Evolutionary conservation across 2,797 vertebrate species (phyloP), one percentile per base, ranked within the genome.

Genomic region (Scomberomorus guttatus): DNA sequence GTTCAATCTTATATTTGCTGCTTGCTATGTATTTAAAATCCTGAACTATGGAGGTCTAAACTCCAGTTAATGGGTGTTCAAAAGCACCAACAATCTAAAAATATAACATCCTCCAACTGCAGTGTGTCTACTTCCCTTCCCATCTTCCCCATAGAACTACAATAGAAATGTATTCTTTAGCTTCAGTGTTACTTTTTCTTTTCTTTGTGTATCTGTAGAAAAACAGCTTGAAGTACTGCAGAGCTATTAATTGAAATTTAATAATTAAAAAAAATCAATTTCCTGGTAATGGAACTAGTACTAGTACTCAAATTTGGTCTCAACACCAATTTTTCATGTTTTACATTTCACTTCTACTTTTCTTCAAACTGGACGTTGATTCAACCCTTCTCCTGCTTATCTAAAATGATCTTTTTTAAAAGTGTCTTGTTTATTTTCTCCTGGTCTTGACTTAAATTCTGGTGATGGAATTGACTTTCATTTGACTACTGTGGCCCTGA

Each of bases 41-140:
- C 44, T 46, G 11, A 39, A 39, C 37, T 29, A 7, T 76, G 29
- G 46, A 42, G 3, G 20, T 55, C 20, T 27, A 13, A 64, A 50
- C 59, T 61, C n/a, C n/a, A n/a, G n/a, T n/a, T n/a, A n/a, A n/a
- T n/a, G n/a, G n/a, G n/a, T n/a, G n/a, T n/a, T 51, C 7, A 67
- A 56, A 77, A 29, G 8, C 6, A 18, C 17, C 10, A 63, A 57
- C 20, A 15, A 60, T 71, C 71, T 81, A 85, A 79, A 79, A 83
- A 81, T 70, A 77, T 22, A 50, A 44, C 18, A 2, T 44, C 32
- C 27, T 39, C 11, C 9, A 48, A 2, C 17, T 13, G 39, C 39
- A 27, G 61, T 3, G n/a, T 32, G 7, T 71, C 27, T 44, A 22
- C 61, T 72, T 84, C 75, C 66, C 18, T 50, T 75, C 46, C 57